Evolutionary conservation across 2,797 vertebrate species (phyloP).

Genomic region (Ctenosaura bakeri): DNA sequence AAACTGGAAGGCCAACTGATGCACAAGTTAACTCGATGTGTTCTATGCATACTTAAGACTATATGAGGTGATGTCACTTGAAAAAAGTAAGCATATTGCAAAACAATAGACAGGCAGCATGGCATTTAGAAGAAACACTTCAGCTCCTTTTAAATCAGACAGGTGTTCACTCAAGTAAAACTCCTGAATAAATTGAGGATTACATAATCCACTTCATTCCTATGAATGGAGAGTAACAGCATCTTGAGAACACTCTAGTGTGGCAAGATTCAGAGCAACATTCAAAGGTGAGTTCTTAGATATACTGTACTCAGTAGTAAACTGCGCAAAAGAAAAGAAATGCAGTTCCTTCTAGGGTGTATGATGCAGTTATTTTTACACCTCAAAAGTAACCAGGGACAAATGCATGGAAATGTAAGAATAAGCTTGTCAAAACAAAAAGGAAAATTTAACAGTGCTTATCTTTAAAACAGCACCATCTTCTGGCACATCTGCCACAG

Average conservation of each 20-base stretch:
- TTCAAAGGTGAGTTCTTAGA: not conserved
- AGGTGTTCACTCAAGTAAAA: not conserved
- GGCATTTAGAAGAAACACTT: not conserved
- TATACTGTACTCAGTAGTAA: not conserved
- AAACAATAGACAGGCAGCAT: not conserved
- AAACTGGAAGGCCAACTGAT: not conserved
- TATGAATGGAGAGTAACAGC: no score
- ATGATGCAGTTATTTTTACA: not conserved
- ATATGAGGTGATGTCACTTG: not conserved
- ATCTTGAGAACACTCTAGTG: no score
- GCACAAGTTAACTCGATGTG: not conserved
- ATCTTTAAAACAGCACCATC: slow-evolving; percentile 78
- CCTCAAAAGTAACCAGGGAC: not conserved
- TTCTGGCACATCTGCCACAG: slow-evolving; percentile 61
- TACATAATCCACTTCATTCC: no score
- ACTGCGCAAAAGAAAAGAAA: not conserved
- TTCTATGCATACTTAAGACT: not conserved
- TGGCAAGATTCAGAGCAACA: not conserved
- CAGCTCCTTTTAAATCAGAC: not conserved
- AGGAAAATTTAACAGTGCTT: not conserved
- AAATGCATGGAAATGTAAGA: not conserved
- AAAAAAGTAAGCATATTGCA: not conserved
- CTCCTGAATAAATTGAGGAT: no score
- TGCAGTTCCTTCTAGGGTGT: not conserved
- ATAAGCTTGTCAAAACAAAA: slow-evolving; percentile 26